These are phyloP conservation scores for Aix galericulata DNA, from an alignment of 2,113 vertebrate genomes.

Conservation along the genomic window DNA sequence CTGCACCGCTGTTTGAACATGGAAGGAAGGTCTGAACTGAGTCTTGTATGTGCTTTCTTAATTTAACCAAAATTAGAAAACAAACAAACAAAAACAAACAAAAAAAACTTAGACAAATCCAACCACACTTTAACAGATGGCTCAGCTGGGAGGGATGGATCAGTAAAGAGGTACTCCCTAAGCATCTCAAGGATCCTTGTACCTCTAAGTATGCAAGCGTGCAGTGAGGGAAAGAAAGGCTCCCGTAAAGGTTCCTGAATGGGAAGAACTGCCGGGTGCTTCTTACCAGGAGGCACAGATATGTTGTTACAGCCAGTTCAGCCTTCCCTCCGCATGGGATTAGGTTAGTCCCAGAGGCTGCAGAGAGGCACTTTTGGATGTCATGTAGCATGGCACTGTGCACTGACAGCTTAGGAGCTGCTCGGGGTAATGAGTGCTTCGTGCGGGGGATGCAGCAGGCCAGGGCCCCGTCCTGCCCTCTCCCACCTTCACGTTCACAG, in stretches of 20 bases:
- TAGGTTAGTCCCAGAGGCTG: background rate
- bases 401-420: background rate
- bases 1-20: background rate
- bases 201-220: background rate
- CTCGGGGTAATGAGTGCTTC: background rate
- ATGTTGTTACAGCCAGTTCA: background rate
- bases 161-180: background rate
- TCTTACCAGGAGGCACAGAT: background rate
- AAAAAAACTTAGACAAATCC: background rate
- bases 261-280: background rate
- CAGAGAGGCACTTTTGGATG: background rate
- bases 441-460: background rate
- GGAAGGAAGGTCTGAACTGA: background rate
- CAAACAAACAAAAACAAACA: background rate
- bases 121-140: background rate
- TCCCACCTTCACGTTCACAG: background rate
- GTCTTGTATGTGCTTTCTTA: background rate
- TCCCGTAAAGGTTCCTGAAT: background rate
- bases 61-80: background rate
- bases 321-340: background rate
- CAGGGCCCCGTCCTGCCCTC: background rate
- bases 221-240: background rate
- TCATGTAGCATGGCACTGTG: fast-evolving
- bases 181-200: background rate
- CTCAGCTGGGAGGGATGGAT: background rate